A percentile compares a stretch with the other conserved stretches of the same genome.
Evolutionary conservation across 2,113 vertebrate genomes (phyloP).

Genomic region (Cochlearius cochlearius): DNA sequence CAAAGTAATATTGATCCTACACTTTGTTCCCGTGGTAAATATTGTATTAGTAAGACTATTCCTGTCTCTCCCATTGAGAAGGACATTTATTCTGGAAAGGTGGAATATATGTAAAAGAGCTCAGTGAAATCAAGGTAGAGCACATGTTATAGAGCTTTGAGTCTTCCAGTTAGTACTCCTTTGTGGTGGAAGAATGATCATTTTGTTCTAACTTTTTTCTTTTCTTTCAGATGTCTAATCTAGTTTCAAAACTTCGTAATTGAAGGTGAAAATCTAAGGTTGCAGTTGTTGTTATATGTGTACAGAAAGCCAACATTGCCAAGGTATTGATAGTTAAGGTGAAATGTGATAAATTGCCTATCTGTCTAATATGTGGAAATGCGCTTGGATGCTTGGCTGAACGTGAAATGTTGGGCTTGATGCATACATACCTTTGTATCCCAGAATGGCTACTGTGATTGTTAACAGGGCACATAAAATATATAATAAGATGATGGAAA

Average conservation of each 20-base stretch:
- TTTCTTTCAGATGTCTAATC: not conserved
- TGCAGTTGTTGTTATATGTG: not conserved
- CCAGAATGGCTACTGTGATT: conserved; percentile 92
- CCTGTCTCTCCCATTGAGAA: not conserved
- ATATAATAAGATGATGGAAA: conserved; percentile 90
- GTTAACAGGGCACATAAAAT: conserved; percentile 90
- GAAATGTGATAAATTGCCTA: not conserved
- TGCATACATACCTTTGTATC: conserved; percentile 90
- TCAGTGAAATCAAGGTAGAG: not conserved
- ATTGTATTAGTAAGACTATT: not conserved
- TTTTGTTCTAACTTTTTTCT: not conserved
- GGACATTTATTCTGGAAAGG: not conserved
- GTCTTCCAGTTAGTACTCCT: not conserved
- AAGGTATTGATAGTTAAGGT: not conserved
- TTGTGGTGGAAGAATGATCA: not conserved
- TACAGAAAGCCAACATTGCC: not conserved
- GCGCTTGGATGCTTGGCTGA: not conserved
- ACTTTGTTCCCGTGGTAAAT: not conserved
- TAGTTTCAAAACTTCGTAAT: not conserved
- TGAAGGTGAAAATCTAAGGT: not conserved
- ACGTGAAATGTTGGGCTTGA: not conserved
- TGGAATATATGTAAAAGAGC: not conserved
- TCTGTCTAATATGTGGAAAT: not conserved
- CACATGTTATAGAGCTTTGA: not conserved
- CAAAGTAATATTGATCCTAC: not conserved